phyloP scores from a whole-genome alignment of 2,888 invertebrate species.

The Zaprionus lineosus region DNA sequence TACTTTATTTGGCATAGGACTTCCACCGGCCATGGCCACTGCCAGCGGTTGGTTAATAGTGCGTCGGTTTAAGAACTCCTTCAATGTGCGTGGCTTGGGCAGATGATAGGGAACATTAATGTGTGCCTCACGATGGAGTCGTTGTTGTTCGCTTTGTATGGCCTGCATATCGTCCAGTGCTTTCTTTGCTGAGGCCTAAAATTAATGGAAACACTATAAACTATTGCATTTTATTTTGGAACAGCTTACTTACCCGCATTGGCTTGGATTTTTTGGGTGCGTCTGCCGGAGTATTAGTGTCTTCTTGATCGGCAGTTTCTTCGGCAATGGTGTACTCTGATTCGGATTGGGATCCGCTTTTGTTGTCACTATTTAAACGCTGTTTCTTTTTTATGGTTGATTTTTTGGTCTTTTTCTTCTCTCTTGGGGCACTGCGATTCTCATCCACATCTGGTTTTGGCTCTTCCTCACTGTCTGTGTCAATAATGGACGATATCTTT shows the following conservation, averaged over 20 bases:
- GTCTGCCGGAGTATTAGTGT: background rate
- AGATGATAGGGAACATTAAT: slow-evolving; percentile 93
- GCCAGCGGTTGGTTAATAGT: slow-evolving; percentile 71
- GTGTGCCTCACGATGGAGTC: slow-evolving; percentile 89
- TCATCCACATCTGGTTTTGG: background rate
- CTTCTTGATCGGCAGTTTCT: slow-evolving; percentile 18
- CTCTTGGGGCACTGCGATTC: background rate
- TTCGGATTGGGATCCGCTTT: slow-evolving; percentile 41
- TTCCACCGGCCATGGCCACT: slow-evolving; percentile 43
- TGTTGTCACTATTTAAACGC: slow-evolving; percentile 28
- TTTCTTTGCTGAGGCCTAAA: slow-evolving; percentile 87
- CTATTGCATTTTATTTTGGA: background rate
- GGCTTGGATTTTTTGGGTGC: slow-evolving; percentile 48
- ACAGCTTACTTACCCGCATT: slow-evolving; percentile 47
- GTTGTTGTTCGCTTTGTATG: slow-evolving; percentile 92
- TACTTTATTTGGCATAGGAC: slow-evolving; percentile 51
- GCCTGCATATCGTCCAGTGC: slow-evolving; percentile 88
- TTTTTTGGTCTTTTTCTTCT: slow-evolving; percentile 27
- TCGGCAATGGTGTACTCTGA: slow-evolving; percentile 35
- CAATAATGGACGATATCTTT: slow-evolving; percentile 33
- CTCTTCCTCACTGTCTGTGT: slow-evolving; percentile 68
- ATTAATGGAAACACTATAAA: slow-evolving; percentile 10
- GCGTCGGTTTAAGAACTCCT: slow-evolving; percentile 87
- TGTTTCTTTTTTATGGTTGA: slow-evolving; percentile 28
- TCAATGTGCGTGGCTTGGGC: slow-evolving; percentile 90